Evolutionary conservation across 2,797 vertebrate species (phyloP).

Genomic region (Brotula barbata): DNA sequence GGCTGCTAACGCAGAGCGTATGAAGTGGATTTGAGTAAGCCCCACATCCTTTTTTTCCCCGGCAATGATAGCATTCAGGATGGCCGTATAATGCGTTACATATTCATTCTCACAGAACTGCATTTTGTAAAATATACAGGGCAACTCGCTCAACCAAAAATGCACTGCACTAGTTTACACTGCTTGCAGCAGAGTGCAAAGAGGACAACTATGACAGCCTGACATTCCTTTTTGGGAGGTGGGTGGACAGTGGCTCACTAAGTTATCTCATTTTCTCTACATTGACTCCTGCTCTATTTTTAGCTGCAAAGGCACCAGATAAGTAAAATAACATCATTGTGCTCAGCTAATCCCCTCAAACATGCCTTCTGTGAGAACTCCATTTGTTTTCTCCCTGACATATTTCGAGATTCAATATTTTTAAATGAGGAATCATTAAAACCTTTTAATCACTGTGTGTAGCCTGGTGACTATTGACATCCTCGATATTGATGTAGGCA

Average conservation of each 20-base stretch:
- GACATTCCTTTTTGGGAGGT: constrained; percentile 18
- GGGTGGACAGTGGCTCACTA: constrained; percentile 10
- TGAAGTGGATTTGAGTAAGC: constrained; percentile 1
- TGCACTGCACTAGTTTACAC: neutral
- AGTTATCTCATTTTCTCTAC: constrained; percentile 51
- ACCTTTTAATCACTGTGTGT: constrained; percentile 20
- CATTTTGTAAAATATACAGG: neutral
- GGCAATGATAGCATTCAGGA: neutral
- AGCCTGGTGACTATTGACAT: constrained; percentile 24
- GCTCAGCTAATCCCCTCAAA: constrained; percentile 60
- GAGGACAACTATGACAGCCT: constrained; percentile 12
- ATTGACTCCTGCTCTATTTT: constrained; percentile 51
- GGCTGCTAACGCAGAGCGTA: neutral
- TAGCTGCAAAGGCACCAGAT: constrained; percentile 40
- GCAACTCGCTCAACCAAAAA: constrained; percentile 11
- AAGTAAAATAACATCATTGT: constrained; percentile 58
- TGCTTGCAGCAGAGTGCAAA: neutral
- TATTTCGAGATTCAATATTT: constrained; percentile 28
- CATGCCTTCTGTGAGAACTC: constrained; percentile 28
- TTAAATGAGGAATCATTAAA: constrained; percentile 14
- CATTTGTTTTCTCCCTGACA: constrained; percentile 20
- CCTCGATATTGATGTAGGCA: constrained; percentile 6
- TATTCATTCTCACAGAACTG: neutral
- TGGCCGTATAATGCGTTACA: neutral
- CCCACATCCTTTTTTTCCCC: neutral